Conservation (phyloP, 2,888 invertebrate species). For the Uloborus plumipes region DNA sequence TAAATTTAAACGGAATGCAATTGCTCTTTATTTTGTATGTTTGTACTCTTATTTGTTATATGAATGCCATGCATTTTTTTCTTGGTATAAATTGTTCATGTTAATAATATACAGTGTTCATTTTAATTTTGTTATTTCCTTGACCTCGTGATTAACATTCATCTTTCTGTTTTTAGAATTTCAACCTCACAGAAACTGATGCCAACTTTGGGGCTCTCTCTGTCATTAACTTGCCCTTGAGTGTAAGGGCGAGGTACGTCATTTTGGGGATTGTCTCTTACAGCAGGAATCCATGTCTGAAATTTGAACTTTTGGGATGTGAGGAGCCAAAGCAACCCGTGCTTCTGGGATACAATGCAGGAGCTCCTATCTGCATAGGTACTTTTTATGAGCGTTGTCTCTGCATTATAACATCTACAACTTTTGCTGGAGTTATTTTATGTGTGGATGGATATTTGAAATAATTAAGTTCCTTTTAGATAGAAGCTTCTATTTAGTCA, state of each 20-base stretch:
- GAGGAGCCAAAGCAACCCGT: constrained; percentile 84
- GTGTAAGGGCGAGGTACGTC: constrained; percentile 92
- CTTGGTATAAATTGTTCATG: too few species aligned
- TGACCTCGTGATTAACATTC: not conserved
- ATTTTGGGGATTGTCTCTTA: constrained; percentile 96
- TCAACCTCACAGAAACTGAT: constrained; percentile 93
- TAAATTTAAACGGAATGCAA: too few species aligned
- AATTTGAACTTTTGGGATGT: constrained; percentile 96
- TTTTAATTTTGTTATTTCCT: not conserved
- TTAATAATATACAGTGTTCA: too few species aligned
- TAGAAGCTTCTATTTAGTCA: not conserved
- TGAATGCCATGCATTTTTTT: too few species aligned
- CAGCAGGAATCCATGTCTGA: constrained; percentile 95
- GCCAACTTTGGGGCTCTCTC: constrained; percentile 96
- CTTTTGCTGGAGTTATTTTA: not conserved
- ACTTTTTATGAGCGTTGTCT: constrained; percentile 68
- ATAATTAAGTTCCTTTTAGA: not conserved
- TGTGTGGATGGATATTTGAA: not conserved
- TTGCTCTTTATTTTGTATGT: too few species aligned
- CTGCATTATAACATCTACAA: not conserved
- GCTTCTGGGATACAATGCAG: constrained; percentile 91
- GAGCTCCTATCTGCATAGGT: constrained; percentile 92
- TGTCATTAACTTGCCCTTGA: constrained; percentile 94
- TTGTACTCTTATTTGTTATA: too few species aligned
- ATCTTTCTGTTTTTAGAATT: constrained; percentile 76